Evolutionary conservation across 2,888 invertebrate genomes (phyloP), one percentile per base, ranked within the genome.

Genomic region (Pediacus dermestoides): DNA sequence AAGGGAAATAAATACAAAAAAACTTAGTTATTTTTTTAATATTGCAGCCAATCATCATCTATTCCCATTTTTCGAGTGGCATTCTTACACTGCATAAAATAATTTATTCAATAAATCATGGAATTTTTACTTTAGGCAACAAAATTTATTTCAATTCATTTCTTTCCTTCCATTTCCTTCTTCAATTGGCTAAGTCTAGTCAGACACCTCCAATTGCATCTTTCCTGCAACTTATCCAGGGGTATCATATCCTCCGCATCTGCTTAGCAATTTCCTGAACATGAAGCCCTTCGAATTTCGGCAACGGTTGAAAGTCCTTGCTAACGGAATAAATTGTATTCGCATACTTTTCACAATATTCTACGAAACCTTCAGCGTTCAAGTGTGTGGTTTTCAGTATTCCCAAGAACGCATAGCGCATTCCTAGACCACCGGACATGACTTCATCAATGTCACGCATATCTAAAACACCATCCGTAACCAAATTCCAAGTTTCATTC

Each of bases 391-490:
- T 92, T 74, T 95, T 94, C 46, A 95, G 71, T 0, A 93, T 87
- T 2, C 97, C 97, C 42, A 95, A 76, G 71, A 96, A 96, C 4
- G 95, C 95, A 64, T 96, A 97, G 31, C 96, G 78, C 79, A 90
- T 87, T 7, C 95, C 96, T 22, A 97, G 77, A 7, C 96, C 96
- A 63, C 91, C 88, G 1, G 88, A 88, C 80, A 95, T 94, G 1
- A 95, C 92, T 56, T 84, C 85, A 61, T 97, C 96, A 2, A 94
- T 76, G 62, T 96, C 96, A 54, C 85, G 80, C 0, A 88, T 91
- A 60, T 81, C 79, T 9, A 96, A 74, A n/a, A 95, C 75, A 11
- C 86, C 88, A 48, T 85, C 86, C 39, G 83, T 77, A 0, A 95
- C 86, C 31, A 96, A 73, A 50, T 89, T 80, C 88, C 90, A 96